A percentile compares a stretch with the other conserved stretches of the same genome.
phyloP scores from a whole-genome alignment of 92 coral and sea anemone genomes.

The Heliopora coerulea region DNA sequence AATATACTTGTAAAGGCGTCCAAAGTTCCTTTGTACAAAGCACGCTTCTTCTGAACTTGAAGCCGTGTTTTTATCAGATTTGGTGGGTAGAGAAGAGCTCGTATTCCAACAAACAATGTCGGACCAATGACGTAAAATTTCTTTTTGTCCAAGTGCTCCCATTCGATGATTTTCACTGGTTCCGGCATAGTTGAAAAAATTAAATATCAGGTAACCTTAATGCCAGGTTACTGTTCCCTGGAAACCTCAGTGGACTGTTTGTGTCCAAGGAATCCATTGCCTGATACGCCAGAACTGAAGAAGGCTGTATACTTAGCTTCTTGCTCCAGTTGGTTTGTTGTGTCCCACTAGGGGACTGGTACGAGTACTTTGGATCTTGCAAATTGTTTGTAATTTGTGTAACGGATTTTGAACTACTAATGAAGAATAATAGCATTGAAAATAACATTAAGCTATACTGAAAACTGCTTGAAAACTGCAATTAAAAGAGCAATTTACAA shows the following conservation, averaged over 20 bases:
- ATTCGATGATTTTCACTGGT: constrained; percentile 84
- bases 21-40: constrained; percentile 81
- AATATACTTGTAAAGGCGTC: constrained; percentile 85
- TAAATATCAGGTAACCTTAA: neutral
- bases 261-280: no score
- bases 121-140: constrained; percentile 94
- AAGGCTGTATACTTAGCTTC: no score
- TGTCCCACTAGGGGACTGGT: neutral
- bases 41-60: constrained; percentile 89
- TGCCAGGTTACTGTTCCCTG: neutral
- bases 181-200: constrained; percentile 69
- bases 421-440: no score
- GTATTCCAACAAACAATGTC: constrained; percentile 81
- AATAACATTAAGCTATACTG: no score
- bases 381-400: no score
- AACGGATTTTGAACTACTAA: no score
- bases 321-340: no score
- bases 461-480: no score
- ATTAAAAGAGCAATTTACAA: no score
- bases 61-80: constrained; percentile 88
- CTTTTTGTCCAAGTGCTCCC: constrained; percentile 93
- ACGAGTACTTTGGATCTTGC: neutral
- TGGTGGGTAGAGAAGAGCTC: constrained; percentile 85
- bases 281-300: no score
- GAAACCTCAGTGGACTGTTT: no score